Conservation (phyloP, 2,888 invertebrate species). For the Drosophila setosimentum region DNA sequence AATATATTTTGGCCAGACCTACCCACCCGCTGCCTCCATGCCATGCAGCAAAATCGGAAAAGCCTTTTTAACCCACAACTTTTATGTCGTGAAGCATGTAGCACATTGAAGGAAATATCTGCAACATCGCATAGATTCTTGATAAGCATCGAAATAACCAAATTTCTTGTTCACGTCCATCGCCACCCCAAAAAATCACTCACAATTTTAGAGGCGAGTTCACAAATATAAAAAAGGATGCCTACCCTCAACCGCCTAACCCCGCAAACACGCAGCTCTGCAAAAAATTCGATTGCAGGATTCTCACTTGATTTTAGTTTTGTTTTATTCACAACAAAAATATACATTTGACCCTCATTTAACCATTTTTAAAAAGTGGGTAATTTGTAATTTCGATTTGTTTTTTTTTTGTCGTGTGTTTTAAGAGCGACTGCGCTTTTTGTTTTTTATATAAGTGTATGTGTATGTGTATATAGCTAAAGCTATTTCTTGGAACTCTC, state of each 20-base stretch:
- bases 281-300: not conserved
- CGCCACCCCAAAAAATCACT: not conserved
- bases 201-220: not conserved
- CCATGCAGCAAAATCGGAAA: not conserved
- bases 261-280: not conserved
- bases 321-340: constrained; percentile 6
- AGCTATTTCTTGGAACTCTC: constrained; percentile 62
- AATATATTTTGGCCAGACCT: not conserved
- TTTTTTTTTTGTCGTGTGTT: constrained; percentile 2
- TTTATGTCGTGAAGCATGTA: not conserved
- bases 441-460: constrained; percentile 19
- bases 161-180: not conserved
- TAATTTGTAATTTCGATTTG: not conserved
- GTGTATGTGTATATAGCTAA: constrained; percentile 40
- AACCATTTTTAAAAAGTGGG: not conserved
- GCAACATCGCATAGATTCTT: not conserved
- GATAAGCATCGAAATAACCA: not conserved
- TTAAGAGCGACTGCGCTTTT: constrained; percentile 25
- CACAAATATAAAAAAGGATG: not conserved
- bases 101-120: not conserved
- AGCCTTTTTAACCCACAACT: not conserved
- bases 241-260: not conserved
- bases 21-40: not conserved
- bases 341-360: constrained; percentile 3
- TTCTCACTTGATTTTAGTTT: not conserved